phyloP scores from a whole-genome alignment of 2,113 vertebrate species.

The Pollachius pollachius region DNA sequence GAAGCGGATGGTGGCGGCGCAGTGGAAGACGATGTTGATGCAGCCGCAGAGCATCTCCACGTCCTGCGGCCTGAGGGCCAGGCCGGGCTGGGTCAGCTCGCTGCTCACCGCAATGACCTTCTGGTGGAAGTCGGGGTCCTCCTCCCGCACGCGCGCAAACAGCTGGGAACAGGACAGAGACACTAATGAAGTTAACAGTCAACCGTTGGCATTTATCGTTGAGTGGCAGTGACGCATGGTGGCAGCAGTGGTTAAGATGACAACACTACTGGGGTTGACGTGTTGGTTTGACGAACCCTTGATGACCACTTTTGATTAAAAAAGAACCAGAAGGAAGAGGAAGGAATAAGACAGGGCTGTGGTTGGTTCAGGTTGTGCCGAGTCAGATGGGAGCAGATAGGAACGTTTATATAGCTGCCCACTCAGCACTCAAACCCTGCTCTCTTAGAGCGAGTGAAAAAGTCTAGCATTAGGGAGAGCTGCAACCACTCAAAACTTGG shows the following conservation, averaged over 20 bases:
- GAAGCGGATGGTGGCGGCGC: conserved; percentile 92
- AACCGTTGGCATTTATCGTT: background rate
- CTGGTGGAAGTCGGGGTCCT: conserved; percentile 84
- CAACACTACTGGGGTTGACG: too few relatives aligned
- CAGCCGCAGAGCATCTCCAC: conserved; percentile 77
- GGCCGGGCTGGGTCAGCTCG: conserved; percentile 85
- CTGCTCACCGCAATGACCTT: conserved; percentile 89
- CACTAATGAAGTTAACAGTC: background rate
- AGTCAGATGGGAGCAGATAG: background rate
- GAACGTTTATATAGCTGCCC: too few relatives aligned
- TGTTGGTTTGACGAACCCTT: too few relatives aligned
- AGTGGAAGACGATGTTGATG: conserved; percentile 92
- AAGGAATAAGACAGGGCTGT: background rate
- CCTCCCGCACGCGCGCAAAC: conserved; percentile 89
- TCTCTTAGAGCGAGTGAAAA: too few relatives aligned
- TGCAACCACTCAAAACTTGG: too few relatives aligned
- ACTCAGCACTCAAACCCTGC: too few relatives aligned
- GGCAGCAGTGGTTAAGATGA: too few relatives aligned
- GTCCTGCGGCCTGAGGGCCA: conserved; percentile 86
- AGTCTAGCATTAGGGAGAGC: too few relatives aligned
- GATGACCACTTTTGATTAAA: too few relatives aligned
- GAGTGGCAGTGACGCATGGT: too few relatives aligned
- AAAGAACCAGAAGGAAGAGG: too few relatives aligned
- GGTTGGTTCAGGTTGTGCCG: background rate
- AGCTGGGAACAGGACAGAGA: conserved; percentile 68